These are phyloP conservation scores for Ectropis grisescens DNA, from an alignment of 1,140 invertebrate genomes.

Conservation along the genomic window DNA sequence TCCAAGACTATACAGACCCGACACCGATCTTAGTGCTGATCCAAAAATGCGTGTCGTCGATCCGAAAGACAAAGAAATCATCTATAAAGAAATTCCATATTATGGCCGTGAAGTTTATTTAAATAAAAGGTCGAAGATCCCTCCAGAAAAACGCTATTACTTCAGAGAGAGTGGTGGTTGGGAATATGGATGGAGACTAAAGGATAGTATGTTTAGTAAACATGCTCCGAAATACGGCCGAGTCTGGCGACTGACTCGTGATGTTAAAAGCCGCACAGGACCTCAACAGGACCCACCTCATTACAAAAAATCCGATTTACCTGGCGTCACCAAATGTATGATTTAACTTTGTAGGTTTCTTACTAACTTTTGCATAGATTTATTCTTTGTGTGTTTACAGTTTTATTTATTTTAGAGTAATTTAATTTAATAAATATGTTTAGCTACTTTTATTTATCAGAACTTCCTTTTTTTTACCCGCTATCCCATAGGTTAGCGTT, in stretches of 20 bases:
- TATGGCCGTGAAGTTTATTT: slow-evolving; percentile 17
- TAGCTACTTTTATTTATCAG: neutral
- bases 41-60: slow-evolving; percentile 23
- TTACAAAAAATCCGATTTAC: slow-evolving; percentile 13
- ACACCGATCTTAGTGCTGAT: slow-evolving; percentile 14
- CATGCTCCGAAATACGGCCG: slow-evolving; percentile 7
- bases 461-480: neutral
- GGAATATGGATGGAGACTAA: slow-evolving; percentile 24
- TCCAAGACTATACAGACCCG: slow-evolving; percentile 15
- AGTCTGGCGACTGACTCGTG: slow-evolving; percentile 10
- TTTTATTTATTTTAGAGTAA: slow-evolving; percentile 1
- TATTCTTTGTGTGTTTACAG: neutral
- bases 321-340: slow-evolving; percentile 6
- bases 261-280: slow-evolving; percentile 16
- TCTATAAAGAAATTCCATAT: slow-evolving; percentile 21
- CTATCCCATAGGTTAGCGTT: neutral
- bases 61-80: slow-evolving; percentile 11
- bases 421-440: neutral
- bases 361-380: slow-evolving; percentile 1
- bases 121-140: slow-evolving; percentile 7
- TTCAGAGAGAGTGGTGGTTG: slow-evolving; percentile 13
- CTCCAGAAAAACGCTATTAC: slow-evolving; percentile 23
- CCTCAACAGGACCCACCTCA: slow-evolving; percentile 23
- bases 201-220: slow-evolving; percentile 14
- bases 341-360: slow-evolving; percentile 2